phyloP scores from a whole-genome alignment of 2,113 vertebrate genomes.

The Chlorodrepanis virens region DNA sequence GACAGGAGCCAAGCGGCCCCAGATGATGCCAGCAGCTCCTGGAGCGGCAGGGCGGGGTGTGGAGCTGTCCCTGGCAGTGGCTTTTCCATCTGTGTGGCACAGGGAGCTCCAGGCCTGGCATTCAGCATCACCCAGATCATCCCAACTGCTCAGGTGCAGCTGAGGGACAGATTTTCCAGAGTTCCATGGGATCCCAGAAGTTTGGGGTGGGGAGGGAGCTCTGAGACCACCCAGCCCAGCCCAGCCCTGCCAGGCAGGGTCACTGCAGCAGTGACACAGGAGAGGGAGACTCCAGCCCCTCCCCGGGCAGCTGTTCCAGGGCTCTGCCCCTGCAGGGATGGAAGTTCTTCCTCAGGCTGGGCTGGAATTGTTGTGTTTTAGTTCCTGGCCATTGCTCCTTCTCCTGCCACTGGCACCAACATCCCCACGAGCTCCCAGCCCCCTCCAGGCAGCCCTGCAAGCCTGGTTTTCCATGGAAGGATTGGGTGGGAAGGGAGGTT shows the following conservation, averaged over 20 bases:
- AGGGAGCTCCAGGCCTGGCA: fast-evolving
- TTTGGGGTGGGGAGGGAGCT: fast-evolving
- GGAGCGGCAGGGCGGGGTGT: background rate
- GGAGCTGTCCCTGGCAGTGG: background rate
- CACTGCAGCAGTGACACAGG: background rate
- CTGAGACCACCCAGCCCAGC: background rate
- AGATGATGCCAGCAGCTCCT: background rate
- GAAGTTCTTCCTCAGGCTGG: background rate
- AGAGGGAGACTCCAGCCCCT: background rate
- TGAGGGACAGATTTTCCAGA: background rate
- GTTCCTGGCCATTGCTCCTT: background rate
- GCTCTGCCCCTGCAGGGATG: background rate
- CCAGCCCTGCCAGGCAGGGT: background rate
- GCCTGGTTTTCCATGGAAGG: fast-evolving
- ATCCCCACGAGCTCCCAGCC: background rate
- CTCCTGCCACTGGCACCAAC: background rate
- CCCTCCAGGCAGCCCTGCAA: background rate
- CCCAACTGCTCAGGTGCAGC: background rate
- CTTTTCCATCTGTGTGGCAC: background rate
- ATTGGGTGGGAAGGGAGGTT: background rate
- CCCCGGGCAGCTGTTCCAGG: background rate
- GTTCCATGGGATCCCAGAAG: fast-evolving
- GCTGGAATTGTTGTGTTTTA: background rate
- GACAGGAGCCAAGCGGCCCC: background rate
- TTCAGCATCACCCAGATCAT: fast-evolving